Base-by-base conservation (phyloP, 2,888 invertebrate species). In the Chouioia cunea region DNA sequence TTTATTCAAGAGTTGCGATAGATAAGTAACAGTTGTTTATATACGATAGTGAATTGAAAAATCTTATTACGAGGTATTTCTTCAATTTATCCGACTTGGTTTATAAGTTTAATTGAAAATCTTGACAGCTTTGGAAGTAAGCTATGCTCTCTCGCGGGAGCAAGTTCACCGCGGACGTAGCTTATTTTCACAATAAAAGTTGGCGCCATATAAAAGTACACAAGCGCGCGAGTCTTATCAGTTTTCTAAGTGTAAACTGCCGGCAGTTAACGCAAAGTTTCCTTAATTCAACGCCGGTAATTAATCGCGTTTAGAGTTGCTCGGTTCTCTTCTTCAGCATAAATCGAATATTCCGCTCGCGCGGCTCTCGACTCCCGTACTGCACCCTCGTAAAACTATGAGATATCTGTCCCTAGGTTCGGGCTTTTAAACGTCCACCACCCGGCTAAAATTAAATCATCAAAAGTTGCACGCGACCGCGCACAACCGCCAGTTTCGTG, bases 361-460 rank as follows among this genome's bases (percentile, higher is more conserved):
- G 53, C 22, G 75, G 74, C 73, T 71, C 72, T 48, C 64, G 44
- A 65, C 44, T 44, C 15, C 15, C 12, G 52, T 23, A 2, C 27
- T 3, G 10, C 36, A 18, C 44, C n/a, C 62, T 27, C 58, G 63
- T 70, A 65, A 76, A 75, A 75, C 74, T 68, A 59, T 76, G 72
- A 76, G 75, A 74, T 77, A 76, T 77, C 74, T 71, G 77, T 77
- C 76, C 76, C 76, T 74, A 56, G 75, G 74, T 50, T 3, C 71
- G 65, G 74, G 70, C 18, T 76, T 77, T 76, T 72, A 75, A 75
- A 71, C 74, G 68, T 73, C 67, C 77, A 70, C 36, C 36, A 12
- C 10, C 6, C 36, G 77, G 76, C 76, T 77, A 78, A n/a, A 79
- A 80, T 80, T 77, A 78, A 80, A 80, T 79, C 76, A 79, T 79